phyloP scores from a whole-genome alignment of 2,888 invertebrate species.

The Yponomeuta sedellus region DNA sequence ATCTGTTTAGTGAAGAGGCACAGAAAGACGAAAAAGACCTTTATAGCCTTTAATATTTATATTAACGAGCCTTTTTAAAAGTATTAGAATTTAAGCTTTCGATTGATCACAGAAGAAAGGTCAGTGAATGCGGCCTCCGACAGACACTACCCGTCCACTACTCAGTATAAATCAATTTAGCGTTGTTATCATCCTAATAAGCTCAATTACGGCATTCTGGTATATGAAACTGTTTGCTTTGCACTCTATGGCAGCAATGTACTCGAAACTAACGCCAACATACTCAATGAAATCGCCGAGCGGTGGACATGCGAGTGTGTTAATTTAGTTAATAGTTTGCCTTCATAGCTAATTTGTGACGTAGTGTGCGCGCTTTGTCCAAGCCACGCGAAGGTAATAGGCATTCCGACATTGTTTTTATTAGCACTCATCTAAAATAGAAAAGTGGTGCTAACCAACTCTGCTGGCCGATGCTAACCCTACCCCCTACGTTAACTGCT shows the following conservation, averaged over 20 bases:
- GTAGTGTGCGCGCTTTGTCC: not conserved
- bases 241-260: constrained; percentile 28
- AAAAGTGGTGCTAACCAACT: no score
- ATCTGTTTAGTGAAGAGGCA: no score
- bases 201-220: constrained; percentile 64
- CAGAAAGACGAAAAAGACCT: no score
- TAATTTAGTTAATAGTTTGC: constrained; percentile 8
- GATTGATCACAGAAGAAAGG: constrained; percentile 14
- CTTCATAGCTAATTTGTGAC: constrained; percentile 3
- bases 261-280: not conserved
- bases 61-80: no score
- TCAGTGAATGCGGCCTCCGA: constrained; percentile 64
- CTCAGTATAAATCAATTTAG: constrained; percentile 65
- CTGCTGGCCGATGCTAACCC: no score
- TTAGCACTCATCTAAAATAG: not conserved
- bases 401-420: not conserved
- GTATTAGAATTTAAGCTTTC: not conserved
- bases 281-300: not conserved
- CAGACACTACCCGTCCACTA: constrained; percentile 59
- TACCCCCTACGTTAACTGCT: no score
- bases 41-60: no score
- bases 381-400: not conserved
- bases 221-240: constrained; percentile 50
- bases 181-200: constrained; percentile 71
- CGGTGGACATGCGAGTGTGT: not conserved